Percentiles rank a stretch among this genome's conserved stretches.
phyloP scores from a whole-genome alignment of 2,797 vertebrate genomes.

The Xyrichtys novacula region DNA sequence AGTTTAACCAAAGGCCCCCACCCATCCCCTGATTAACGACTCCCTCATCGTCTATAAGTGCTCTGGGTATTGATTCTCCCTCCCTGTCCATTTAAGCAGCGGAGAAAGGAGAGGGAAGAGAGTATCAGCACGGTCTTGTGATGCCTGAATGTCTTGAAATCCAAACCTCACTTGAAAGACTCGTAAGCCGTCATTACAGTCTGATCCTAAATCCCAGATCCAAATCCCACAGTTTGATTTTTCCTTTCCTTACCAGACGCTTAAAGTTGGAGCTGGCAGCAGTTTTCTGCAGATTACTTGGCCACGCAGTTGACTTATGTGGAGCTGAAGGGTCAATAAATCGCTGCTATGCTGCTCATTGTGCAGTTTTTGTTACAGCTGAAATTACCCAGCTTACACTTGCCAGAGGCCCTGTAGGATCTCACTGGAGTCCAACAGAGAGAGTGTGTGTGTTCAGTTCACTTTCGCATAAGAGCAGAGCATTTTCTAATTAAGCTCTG shows the following conservation, averaged over 20 bases:
- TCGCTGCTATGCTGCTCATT: slow-evolving; percentile 30
- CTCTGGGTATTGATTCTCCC: slow-evolving; percentile 42
- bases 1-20: background rate
- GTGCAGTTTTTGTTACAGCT: slow-evolving; percentile 48
- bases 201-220: slow-evolving; percentile 30
- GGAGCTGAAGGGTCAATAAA: slow-evolving; percentile 47
- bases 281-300: slow-evolving; percentile 24
- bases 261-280: background rate
- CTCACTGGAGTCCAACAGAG: slow-evolving; percentile 17
- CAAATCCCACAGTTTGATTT: slow-evolving; percentile 30
- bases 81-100: slow-evolving; percentile 19
- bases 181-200: slow-evolving; percentile 1
- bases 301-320: slow-evolving; percentile 15
- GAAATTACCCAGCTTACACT: slow-evolving; percentile 9
- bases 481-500: slow-evolving; percentile 47
- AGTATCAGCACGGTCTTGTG: slow-evolving; percentile 8
- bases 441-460: slow-evolving; percentile 20
- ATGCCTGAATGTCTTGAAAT: slow-evolving; percentile 10
- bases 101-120: background rate
- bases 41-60: slow-evolving; percentile 42
- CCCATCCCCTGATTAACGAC: slow-evolving; percentile 33
- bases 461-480: slow-evolving; percentile 36
- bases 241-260: slow-evolving; percentile 8
- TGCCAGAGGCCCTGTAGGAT: slow-evolving; percentile 26
- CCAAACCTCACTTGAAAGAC: slow-evolving; percentile 22